A percentile compares a stretch with the other conserved stretches of the same genome.
phyloP scores from a whole-genome alignment of 2,888 invertebrate species.

The Embidobia sp. region DNA sequence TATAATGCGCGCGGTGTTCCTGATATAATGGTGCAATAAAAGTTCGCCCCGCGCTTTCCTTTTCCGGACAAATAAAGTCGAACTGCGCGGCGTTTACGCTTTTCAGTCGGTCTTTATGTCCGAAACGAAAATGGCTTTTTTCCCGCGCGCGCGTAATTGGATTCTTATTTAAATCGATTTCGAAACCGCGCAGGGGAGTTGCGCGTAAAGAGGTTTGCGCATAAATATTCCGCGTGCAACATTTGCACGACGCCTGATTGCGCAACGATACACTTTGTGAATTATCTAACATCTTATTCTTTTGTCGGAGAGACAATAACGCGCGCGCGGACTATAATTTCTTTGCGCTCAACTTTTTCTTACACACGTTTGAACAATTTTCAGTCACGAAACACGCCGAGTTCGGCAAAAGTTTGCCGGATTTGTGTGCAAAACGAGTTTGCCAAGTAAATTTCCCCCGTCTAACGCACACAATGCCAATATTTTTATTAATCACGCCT shows the following conservation, averaged over 20 bases:
- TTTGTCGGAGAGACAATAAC: conserved; percentile 34
- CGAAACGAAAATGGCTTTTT: conserved; percentile 8
- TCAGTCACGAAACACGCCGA: conserved; percentile 28
- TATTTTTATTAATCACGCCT: background rate
- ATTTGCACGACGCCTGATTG: conserved; percentile 48
- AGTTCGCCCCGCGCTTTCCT: too few species aligned
- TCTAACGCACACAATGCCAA: conserved; percentile 8
- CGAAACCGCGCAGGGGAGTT: conserved; percentile 17
- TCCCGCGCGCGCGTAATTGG: conserved; percentile 13
- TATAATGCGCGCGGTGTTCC: background rate
- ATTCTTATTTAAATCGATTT: conserved; percentile 37
- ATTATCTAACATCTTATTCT: conserved; percentile 50
- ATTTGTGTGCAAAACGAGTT: conserved; percentile 45
- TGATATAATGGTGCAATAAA: background rate
- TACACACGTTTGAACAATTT: conserved; percentile 41
- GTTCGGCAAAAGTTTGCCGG: conserved; percentile 33
- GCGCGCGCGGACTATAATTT: conserved; percentile 24
- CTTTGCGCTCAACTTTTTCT: too few species aligned
- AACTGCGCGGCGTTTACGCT: too few species aligned
- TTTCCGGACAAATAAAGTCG: too few species aligned
- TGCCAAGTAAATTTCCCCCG: conserved; percentile 21
- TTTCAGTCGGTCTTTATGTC: background rate
- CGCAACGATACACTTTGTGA: conserved; percentile 35
- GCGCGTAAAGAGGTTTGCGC: conserved; percentile 5
- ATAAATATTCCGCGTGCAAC: conserved; percentile 38